Evolutionary conservation across 1,140 invertebrate species (phyloP), one percentile per base, ranked within the genome.

Genomic region (Polypedilum vanderplanki): DNA sequence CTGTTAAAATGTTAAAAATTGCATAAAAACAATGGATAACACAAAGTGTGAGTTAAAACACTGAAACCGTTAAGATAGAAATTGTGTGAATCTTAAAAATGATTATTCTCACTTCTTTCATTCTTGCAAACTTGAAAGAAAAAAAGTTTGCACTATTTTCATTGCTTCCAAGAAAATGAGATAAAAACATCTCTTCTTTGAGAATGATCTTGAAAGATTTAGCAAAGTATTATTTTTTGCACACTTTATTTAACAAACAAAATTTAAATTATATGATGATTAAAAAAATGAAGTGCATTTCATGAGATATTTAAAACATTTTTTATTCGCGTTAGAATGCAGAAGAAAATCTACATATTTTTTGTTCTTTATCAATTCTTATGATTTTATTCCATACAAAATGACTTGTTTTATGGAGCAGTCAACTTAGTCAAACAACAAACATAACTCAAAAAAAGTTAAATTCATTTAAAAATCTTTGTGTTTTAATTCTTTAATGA

Each of bases 391-490:
- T 70, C 20, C n/a, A 3, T 20, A n/a, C 65, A 18, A 70, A n/a
- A 10, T 10, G 18, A 18, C 17, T 70, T 9, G 5, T 20, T 70
- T 9, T 9, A 7, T 70, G 15, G 24, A 33, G 24, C 24, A 33
- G 24, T 33, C 24, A 33, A 33, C 1, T 33, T 33, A 33, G 24
- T 33, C 24, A 33, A 33, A 33, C 24, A 1, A 33, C 24, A 33
- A 33, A 33, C 24, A 33, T 33, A 33, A 33, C 24, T 33, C 24
- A 33, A 33, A 33, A n/a, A 70, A 70, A 70, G 18, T 70, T 70
- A 70, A 70, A 70, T 70, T 70, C 65, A 70, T 70, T 70, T 70
- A 70, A 70, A 18, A 57, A 70, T 7, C 20, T 70, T 67, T 70
- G 65, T 70, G 46, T 57, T 57, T 57, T 57, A 57, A 57, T 57